A percentile compares a stretch with the other conserved stretches of the same genome.
phyloP scores from a whole-genome alignment of 2,888 invertebrate genomes.

The Pyralis farinalis region DNA sequence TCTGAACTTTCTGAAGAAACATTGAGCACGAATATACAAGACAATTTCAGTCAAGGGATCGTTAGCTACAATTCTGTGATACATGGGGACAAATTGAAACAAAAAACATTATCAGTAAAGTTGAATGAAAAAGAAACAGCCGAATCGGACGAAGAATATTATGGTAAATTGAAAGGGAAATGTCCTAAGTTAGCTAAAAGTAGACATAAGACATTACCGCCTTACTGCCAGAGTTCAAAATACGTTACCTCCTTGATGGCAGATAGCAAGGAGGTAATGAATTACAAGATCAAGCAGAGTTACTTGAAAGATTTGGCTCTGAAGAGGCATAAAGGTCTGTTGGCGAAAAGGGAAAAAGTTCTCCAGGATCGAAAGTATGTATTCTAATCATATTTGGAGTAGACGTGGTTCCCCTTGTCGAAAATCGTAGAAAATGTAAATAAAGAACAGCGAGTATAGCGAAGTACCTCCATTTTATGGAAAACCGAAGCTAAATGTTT shows the following conservation, averaged over 20 bases:
- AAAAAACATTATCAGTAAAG: slow-evolving; percentile 43
- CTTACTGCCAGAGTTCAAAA: slow-evolving; percentile 66
- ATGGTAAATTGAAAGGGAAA: slow-evolving; percentile 48
- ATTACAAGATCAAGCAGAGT: slow-evolving; percentile 54
- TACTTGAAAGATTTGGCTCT: slow-evolving; percentile 73
- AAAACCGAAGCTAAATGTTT: no score
- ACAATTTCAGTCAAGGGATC: slow-evolving; percentile 31
- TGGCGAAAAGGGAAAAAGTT: slow-evolving; percentile 75
- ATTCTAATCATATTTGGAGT: no score
- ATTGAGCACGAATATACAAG: slow-evolving; percentile 21
- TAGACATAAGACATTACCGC: slow-evolving; percentile 56
- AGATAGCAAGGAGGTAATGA: slow-evolving; percentile 36
- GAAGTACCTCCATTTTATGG: no score
- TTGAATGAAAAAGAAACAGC: slow-evolving; percentile 54
- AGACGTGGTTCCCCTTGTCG: no score
- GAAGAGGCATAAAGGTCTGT: slow-evolving; percentile 77
- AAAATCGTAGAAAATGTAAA: no score
- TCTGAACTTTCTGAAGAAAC: slow-evolving; percentile 46
- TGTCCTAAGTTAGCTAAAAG: slow-evolving; percentile 60
- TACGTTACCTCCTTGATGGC: slow-evolving; percentile 44
- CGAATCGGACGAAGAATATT: slow-evolving; percentile 43
- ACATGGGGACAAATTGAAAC: slow-evolving; percentile 38
- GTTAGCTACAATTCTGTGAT: slow-evolving; percentile 64
- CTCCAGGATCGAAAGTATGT: slow-evolving; percentile 83
- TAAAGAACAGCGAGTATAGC: no score